A percentile compares a stretch with the other conserved stretches of the same genome.
phyloP scores from a whole-genome alignment of 1,140 invertebrate genomes.

The Acyrthosiphon pisum region DNA sequence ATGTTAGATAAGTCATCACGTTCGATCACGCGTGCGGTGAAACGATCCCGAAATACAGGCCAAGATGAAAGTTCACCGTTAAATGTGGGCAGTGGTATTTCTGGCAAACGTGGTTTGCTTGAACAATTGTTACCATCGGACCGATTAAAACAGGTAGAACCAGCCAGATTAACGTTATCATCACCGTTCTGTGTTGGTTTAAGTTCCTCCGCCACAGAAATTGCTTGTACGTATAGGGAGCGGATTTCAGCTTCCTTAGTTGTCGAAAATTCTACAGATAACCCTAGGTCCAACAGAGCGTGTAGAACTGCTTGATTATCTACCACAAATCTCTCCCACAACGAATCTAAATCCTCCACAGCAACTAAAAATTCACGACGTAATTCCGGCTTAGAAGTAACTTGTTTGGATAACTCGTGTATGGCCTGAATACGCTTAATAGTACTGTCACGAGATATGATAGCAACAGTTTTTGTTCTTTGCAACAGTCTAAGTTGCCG shows the following conservation, averaged over 20 bases:
- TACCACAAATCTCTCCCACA: not conserved
- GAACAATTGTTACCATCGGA: too few relatives aligned
- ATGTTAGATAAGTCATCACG: not conserved
- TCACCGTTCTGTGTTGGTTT: too few relatives aligned
- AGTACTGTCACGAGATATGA: too few relatives aligned
- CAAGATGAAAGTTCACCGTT: not conserved
- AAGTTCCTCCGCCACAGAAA: too few relatives aligned
- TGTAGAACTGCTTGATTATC: not conserved
- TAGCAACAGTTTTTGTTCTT: too few relatives aligned
- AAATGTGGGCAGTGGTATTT: not conserved
- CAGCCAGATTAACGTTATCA: not conserved
- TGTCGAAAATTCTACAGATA: not conserved
- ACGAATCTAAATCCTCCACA: not conserved
- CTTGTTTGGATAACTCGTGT: too few relatives aligned
- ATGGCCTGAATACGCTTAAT: too few relatives aligned
- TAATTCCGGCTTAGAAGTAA: not conserved
- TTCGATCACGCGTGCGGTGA: not conserved
- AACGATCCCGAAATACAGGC: not conserved
- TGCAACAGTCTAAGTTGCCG: too few relatives aligned
- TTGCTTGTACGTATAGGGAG: not conserved
- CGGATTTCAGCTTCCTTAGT: not conserved
- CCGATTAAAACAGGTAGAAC: too few relatives aligned
- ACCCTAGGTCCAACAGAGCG: not conserved
- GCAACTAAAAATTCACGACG: not conserved
- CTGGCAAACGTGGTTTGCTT: not conserved